Evolutionary conservation across 37 sponge, comb jelly and placozoan species (phyloP), one percentile per base, ranked within the genome.

Genomic region (Diacarnus erythraeanus): DNA sequence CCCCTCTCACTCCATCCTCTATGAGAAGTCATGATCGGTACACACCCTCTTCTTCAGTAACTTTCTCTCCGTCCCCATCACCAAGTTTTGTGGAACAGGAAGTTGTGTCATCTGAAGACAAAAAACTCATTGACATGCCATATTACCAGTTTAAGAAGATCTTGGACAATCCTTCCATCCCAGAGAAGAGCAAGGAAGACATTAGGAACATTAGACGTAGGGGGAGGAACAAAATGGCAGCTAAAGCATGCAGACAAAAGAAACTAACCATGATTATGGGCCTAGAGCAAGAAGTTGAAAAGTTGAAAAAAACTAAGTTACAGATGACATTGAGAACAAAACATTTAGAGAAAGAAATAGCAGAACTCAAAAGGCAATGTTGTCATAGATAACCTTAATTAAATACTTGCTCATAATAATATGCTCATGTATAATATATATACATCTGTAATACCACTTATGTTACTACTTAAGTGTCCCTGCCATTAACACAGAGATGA

Each of bases 181-280:
- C 82, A 18, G 82, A 72, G 2, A 31, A 51, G 4, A 72, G 70
- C 12, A 81, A 83, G 44, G 70, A 58, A 29, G 72, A 81, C 18
- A 79, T 82, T 9, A 92, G 87, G 73, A 82, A 38, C 30, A 84
- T 92, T 12, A 74, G 93, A 21, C 80, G 80, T 30, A 40, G 81
- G 42, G 93, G 93, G 1, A 92, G 87, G 85, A 92, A 92, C 79
- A 87, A 87, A 39, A 26, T 61, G 1, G 93, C 93, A 25, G 93
- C 93, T 9, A 87, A 81, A 51, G 71, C 76, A 65, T 92, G 93
- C 42, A 51, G 93, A 18, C 78, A 92, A 72, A 75, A 83, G 41
- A 92, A 92, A 73, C 12, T 88, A 44, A 64, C 57, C 10, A 21
- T 75, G 25, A 27, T 92, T 0, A 56, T 37, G 22, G 89, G 89